Conservation (phyloP, 2,888 invertebrate species). For the Sinelater perroti region DNA sequence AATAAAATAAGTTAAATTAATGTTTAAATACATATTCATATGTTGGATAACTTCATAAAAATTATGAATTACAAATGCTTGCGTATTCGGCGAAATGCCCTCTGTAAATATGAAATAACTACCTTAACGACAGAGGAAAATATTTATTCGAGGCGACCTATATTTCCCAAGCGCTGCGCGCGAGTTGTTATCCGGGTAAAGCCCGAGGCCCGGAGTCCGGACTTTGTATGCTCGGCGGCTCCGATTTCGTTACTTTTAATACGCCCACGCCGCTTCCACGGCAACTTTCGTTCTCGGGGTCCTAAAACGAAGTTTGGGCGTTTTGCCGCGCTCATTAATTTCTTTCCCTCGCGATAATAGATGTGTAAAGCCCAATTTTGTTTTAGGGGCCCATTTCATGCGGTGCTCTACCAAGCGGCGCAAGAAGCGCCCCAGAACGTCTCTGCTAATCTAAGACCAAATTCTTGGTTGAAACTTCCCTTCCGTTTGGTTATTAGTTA, state of each 20-base stretch:
- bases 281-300: slow-evolving; percentile 10
- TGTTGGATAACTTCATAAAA: no score
- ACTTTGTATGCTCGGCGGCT: slow-evolving; percentile 11
- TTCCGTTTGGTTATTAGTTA: no score
- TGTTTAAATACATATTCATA: no score
- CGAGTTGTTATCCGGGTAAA: slow-evolving; percentile 7
- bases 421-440: no score
- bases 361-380: slow-evolving; percentile 15
- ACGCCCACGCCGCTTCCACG: neutral
- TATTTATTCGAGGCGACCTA: slow-evolving; percentile 15
- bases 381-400: slow-evolving; percentile 14
- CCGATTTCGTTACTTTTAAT: slow-evolving; percentile 11
- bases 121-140: slow-evolving; percentile 4
- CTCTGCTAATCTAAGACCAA: no score
- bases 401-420: neutral
- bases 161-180: slow-evolving; percentile 10
- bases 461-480: no score
- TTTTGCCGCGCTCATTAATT: slow-evolving; percentile 10
- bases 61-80: no score
- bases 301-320: slow-evolving; percentile 13
- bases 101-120: slow-evolving; percentile 13
- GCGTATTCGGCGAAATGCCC: slow-evolving; percentile 6
- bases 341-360: slow-evolving; percentile 11
- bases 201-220: neutral
- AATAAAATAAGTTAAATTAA: no score